Conservation (phyloP, 2,888 invertebrate species). For the Polydrusus cervinus region DNA sequence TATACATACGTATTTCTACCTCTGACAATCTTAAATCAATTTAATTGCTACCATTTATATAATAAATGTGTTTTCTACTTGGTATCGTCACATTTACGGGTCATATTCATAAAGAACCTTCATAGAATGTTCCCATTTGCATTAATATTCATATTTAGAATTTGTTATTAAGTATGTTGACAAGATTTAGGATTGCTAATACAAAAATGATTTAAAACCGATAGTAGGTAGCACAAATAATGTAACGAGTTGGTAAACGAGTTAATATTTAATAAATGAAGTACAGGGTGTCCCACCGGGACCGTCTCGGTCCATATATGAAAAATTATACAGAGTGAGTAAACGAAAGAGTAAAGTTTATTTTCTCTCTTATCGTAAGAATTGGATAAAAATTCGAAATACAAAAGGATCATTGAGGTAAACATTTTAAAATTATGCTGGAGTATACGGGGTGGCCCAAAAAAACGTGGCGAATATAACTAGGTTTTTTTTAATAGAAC, state of each 20-base stretch:
- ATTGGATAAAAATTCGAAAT: too few species aligned
- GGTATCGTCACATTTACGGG: constrained; percentile 31
- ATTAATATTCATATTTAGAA: constrained; percentile 25
- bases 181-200: neutral
- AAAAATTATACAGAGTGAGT: too few species aligned
- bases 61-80: constrained; percentile 39
- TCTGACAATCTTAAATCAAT: constrained; percentile 45
- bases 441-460: too few species aligned
- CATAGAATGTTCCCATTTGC: constrained; percentile 16
- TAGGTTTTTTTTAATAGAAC: too few species aligned
- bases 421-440: too few species aligned
- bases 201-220: neutral
- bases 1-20: constrained; percentile 38
- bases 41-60: constrained; percentile 45
- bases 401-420: too few species aligned
- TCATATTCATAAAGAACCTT: constrained; percentile 37
- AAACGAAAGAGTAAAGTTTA: too few species aligned
- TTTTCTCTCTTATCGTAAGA: too few species aligned
- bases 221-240: neutral
- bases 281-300: neutral
- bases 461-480: too few species aligned
- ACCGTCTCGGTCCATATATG: too few species aligned
- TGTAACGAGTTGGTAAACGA: too few species aligned
- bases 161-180: constrained; percentile 23
- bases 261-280: too few species aligned